Evolutionary conservation across 2,113 vertebrate genomes (phyloP).

Genomic region (Acanthochromis polyacanthus): DNA sequence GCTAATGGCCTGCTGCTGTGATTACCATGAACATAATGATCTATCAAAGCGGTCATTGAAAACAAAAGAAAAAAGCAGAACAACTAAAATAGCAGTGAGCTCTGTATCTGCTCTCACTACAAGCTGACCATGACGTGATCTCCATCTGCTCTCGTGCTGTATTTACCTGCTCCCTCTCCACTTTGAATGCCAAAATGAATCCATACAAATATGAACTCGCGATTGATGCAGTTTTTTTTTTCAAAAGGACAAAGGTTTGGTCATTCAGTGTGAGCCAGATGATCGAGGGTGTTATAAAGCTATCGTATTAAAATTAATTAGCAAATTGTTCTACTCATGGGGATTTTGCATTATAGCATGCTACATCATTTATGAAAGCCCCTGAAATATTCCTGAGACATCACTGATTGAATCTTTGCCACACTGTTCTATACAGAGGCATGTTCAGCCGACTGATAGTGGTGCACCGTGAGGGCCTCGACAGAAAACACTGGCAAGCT

Average conservation of each 20-base stretch:
- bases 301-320: constrained; percentile 52
- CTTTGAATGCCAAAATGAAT: neutral
- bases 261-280: neutral
- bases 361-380: constrained; percentile 52
- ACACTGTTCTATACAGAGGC: constrained; percentile 34
- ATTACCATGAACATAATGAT: constrained; percentile 40
- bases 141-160: neutral
- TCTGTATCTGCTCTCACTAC: neutral
- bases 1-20: constrained; percentile 12
- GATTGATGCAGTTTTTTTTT: neutral
- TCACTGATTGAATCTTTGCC: constrained; percentile 51
- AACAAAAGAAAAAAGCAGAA: neutral
- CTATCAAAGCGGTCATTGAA: constrained; percentile 27
- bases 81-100: neutral
- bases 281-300: constrained; percentile 4
- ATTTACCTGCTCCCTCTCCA: neutral
- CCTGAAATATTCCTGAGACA: constrained; percentile 44
- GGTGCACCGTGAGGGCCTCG: constrained; percentile 43
- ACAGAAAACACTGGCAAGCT: constrained; percentile 69
- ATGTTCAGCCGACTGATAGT: constrained; percentile 45
- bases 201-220: neutral
- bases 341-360: constrained; percentile 25
- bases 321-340: constrained; percentile 38
- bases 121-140: neutral
- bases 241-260: neutral